Conservation (phyloP, 2,888 invertebrate species). For the Xylocampa areola region DNA sequence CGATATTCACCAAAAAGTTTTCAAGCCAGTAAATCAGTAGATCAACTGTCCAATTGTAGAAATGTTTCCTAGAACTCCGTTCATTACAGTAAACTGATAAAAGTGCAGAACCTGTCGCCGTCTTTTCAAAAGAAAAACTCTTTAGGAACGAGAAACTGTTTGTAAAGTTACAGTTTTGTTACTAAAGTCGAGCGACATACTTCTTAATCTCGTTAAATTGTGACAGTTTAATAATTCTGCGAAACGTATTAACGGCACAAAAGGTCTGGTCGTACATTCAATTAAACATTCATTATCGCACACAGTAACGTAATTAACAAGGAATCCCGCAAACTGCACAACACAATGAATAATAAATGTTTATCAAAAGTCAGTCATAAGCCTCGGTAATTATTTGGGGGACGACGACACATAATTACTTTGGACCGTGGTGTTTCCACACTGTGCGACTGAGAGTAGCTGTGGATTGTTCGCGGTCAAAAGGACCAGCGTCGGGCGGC, state of each 20-base stretch:
- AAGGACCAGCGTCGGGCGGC: background rate
- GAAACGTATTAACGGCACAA: background rate
- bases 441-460: background rate
- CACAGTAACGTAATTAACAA: conserved; percentile 13
- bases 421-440: conserved; percentile 8
- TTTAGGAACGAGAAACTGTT: conserved; percentile 24
- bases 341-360: conserved; percentile 27
- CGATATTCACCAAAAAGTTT: background rate
- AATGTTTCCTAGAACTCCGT: background rate
- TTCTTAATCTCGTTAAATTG: conserved; percentile 14
- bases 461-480: background rate
- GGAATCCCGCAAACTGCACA: conserved; percentile 10
- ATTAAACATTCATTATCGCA: conserved; percentile 23
- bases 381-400: conserved; percentile 19
- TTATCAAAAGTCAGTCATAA: conserved; percentile 27
- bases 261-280: conserved; percentile 4
- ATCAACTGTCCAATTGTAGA: conserved; percentile 1
- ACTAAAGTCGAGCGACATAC: conserved; percentile 7
- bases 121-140: conserved; percentile 2
- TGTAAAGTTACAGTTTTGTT: conserved; percentile 9
- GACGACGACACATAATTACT: conserved; percentile 16
- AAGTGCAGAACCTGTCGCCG: background rate
- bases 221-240: conserved; percentile 19
- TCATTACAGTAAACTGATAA: conserved; percentile 9
- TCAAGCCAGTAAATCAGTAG: background rate